phyloP scores from a whole-genome alignment of 2,888 invertebrate species.

The Sturmia bella region DNA sequence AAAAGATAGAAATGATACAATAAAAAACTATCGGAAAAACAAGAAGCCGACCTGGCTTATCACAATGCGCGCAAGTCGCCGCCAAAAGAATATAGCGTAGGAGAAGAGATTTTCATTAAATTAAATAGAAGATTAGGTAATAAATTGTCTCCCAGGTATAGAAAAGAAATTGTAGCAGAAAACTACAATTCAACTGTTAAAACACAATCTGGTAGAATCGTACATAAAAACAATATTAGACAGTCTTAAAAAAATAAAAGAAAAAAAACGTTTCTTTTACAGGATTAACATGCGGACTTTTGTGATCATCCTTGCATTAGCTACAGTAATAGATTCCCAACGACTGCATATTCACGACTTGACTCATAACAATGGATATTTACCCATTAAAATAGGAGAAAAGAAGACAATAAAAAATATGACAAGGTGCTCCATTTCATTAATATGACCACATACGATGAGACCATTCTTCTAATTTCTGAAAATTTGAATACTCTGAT shows the following conservation, averaged over 20 bases:
- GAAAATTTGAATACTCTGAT: neutral
- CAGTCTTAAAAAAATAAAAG: neutral
- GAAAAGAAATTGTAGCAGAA: neutral
- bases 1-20: no score
- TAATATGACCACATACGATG: neutral
- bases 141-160: no score
- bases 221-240: neutral
- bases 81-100: no score
- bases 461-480: neutral
- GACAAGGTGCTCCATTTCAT: constrained; percentile 18
- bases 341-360: neutral
- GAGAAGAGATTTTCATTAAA: no score
- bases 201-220: constrained; percentile 1
- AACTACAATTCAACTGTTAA: neutral
- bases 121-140: no score
- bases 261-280: neutral
- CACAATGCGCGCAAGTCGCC: no score
- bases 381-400: constrained; percentile 9
- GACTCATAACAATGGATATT: neutral
- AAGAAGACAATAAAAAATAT: neutral
- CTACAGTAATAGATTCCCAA: neutral
- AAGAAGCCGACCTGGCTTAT: no score
- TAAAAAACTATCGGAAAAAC: no score
- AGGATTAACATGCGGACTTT: neutral
- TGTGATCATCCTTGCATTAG: neutral